Conservation (phyloP, 2,888 invertebrate genomes). For the Cephus nigrinus region DNA sequence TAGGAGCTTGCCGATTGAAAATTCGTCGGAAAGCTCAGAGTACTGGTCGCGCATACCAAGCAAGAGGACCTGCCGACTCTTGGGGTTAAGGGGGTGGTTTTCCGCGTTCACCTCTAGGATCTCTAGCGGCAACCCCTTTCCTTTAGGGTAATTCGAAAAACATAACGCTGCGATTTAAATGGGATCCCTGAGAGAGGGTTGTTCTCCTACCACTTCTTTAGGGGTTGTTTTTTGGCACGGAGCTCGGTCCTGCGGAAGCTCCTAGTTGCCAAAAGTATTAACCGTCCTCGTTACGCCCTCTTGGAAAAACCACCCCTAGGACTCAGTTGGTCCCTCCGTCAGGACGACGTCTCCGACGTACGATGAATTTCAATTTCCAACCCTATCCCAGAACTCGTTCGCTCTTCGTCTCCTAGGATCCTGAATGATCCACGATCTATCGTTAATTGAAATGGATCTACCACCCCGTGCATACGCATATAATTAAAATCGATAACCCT, state of each 20-base stretch:
- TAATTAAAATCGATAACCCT: neutral
- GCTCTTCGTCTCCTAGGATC: neutral
- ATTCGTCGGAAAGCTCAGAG: conserved; percentile 5
- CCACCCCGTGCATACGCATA: neutral
- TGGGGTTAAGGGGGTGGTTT: neutral
- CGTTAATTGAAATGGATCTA: neutral
- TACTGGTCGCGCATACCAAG: neutral
- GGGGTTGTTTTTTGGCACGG: neutral
- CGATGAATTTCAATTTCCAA: conserved; percentile 27
- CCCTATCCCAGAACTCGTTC: neutral
- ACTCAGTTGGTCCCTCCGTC: conserved; percentile 16
- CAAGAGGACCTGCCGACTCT: neutral
- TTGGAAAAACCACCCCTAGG: neutral
- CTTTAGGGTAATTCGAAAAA: neutral
- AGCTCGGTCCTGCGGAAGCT: conserved; percentile 5
- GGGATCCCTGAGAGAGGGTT: neutral
- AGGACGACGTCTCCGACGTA: conserved; percentile 15
- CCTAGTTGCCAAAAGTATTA: conserved; percentile 27
- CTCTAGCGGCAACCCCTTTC: neutral
- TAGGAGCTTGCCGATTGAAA: conserved; percentile 1
- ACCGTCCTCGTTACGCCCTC: conserved; percentile 24
- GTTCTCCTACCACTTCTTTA: neutral
- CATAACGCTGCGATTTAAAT: neutral
- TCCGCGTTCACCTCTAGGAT: neutral
- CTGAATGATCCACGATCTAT: neutral